Evolutionary conservation across 2,797 vertebrate genomes (phyloP), one percentile per base, ranked within the genome.

Genomic region (Silurus aristotelis): DNA sequence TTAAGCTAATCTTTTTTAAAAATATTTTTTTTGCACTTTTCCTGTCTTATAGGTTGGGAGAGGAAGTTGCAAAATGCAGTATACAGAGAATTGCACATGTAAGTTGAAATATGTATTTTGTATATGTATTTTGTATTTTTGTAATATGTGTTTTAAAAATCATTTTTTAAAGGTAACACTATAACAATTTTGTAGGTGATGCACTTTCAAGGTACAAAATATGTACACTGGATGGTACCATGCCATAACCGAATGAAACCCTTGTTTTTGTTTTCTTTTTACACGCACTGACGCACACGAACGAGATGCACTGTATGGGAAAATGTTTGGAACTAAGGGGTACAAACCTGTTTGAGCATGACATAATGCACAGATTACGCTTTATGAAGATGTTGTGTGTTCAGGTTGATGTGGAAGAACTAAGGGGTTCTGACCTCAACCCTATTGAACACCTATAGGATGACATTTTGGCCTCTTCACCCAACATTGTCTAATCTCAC

Each of bases 21-120:
- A 38, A 38, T 0, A 3, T 3, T 38, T 38, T 19, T 10, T 73
- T 0, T 19, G 15, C 1, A 22, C 17, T 27, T 88, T 55, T 87
- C 85, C 31, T 77, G 80, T 91, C 6, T 52, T 52, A 52, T 94
- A 99, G 98, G 98, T 83, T 99, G 97, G 98, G 98, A 99, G 91
- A 97, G 95, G 93, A 98, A 97, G 91, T 96, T 99, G 81, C 97
- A 99, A 93, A 99, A 99, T 96, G 97, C 98, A 72, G 97, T 99
- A 86, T 99, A 98, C 91, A 97, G 97, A 90, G 97, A 99, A 85
- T 94, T 99, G 85, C 98, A 93, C 1, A 91, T 98, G 98, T 99
- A 92, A 98, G 98, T 96, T 80, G 17, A 71, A 20, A 10, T 10
- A 20, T 60, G 48, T 52, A 52, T n/a, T n/a, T n/a, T n/a, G n/a